These are phyloP conservation scores for Hydrophis major DNA, from an alignment of 2,797 vertebrate genomes.

Conservation along the genomic window DNA sequence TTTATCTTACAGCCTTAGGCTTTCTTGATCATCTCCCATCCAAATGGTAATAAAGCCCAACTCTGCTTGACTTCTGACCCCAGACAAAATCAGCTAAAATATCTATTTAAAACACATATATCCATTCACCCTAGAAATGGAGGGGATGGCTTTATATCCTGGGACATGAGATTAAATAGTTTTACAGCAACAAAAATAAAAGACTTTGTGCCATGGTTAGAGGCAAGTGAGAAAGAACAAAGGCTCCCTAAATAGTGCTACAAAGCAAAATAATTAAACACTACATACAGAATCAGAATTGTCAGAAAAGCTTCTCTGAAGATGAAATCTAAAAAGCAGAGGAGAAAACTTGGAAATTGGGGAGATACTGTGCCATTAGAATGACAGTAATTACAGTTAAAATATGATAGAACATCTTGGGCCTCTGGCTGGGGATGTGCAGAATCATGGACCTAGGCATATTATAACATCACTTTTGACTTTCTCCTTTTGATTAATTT, in stretches of 20 bases:
- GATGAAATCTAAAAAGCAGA: conserved; percentile 18
- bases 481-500: too few species aligned
- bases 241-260: background rate
- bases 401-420: too few species aligned
- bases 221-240: background rate
- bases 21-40: too few species aligned
- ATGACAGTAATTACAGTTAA: background rate
- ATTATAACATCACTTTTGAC: too few species aligned
- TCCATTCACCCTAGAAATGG: background rate
- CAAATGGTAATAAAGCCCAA: background rate
- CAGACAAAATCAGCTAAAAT: background rate
- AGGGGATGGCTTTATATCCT: background rate
- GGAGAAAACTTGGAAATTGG: background rate
- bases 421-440: too few species aligned
- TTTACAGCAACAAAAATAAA: background rate
- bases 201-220: background rate
- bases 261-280: conserved; percentile 21
- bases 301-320: conserved; percentile 5
- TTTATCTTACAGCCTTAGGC: background rate
- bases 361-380: conserved; percentile 9
- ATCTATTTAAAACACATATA: background rate
- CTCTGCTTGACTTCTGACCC: background rate
- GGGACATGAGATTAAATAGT: background rate
- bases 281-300: background rate
- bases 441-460: too few species aligned